Base-by-base conservation (phyloP, 2,888 invertebrate species). In the Sympetrum striolatum region DNA sequence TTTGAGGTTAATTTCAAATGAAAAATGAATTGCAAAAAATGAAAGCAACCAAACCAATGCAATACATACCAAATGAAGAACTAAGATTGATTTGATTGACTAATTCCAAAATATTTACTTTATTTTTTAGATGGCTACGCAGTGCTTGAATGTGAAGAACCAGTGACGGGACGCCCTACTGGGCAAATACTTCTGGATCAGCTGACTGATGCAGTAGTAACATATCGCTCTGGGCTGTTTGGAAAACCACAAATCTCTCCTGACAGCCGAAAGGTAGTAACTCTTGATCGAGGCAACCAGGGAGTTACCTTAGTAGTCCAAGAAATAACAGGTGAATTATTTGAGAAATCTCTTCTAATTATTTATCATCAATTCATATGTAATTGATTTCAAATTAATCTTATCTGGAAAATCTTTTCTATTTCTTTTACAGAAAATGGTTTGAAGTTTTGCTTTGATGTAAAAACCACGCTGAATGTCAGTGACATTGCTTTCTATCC, bases 401-500 rank as follows among this genome's bases (percentile, higher is more conserved):
- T 53, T 1, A 53, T 53, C 5, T 18, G 18, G 18, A 5, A 53
- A 53, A 3, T 8, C 18, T 90, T 91, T 73, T 39, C 91, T 91
- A 58, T 91, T 91, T 91, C 91, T 91, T 94, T 53, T 94, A 1
- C 93, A 96, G 96, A 95, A 81, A 94, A 94, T 92, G 97, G 97
- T 86, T 93, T 97, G 91, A 95, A 95, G 92, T 96, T 96, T 92
- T 94, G 95, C 58, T 97, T 96, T 93, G 97, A 97, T 92, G 96
- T 97, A 90, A 96, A 96, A 93, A 97, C 97, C 14, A 96, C 96
- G 10, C 93, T 97, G 91, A 96, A 96, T 93, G 95, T 97, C 92
- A 96, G 96, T 92, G 96, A 96, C 92, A 95, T 96, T 90, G 95
- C 96, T 6, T 97, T 97, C 93, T 96, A 96, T 93, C 96, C 96